A percentile compares a stretch with the other conserved stretches of the same genome.
These are phyloP conservation scores for Caenorhabditis sp. DNA, from an alignment of 2,888 invertebrate species.

Conservation along the genomic window DNA sequence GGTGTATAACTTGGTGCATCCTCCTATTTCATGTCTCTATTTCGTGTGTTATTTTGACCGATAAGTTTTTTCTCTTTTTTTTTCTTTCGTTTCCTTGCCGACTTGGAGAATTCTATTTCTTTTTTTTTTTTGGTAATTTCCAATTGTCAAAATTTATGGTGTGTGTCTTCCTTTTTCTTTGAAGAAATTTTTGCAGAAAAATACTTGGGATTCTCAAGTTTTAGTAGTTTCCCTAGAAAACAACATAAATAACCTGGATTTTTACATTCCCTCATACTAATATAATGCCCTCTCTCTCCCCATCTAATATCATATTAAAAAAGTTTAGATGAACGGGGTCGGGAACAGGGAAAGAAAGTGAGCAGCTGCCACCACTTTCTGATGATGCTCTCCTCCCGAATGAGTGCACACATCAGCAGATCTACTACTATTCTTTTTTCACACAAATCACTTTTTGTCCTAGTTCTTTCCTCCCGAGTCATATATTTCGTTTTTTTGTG, in stretches of 20 bases:
- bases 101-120: too few relatives aligned
- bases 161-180: too few relatives aligned
- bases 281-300: not conserved
- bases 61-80: too few relatives aligned
- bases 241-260: not conserved
- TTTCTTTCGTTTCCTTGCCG: too few relatives aligned
- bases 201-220: too few relatives aligned
- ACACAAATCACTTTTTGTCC: not conserved
- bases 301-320: not conserved
- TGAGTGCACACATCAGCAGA: not conserved
- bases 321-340: not conserved
- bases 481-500: not conserved
- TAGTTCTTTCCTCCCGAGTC: not conserved
- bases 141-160: too few relatives aligned
- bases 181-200: too few relatives aligned
- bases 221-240: not conserved
- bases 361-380: not conserved
- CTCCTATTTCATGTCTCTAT: too few relatives aligned
- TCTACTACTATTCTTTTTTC: conserved; percentile 4
- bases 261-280: not conserved
- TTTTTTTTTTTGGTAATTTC: too few relatives aligned
- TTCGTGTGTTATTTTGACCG: too few relatives aligned
- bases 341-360: not conserved
- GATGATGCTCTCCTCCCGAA: not conserved
- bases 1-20: too few relatives aligned